phyloP scores from a whole-genome alignment of 2,888 invertebrate species.

The Melipona beecheii region DNA sequence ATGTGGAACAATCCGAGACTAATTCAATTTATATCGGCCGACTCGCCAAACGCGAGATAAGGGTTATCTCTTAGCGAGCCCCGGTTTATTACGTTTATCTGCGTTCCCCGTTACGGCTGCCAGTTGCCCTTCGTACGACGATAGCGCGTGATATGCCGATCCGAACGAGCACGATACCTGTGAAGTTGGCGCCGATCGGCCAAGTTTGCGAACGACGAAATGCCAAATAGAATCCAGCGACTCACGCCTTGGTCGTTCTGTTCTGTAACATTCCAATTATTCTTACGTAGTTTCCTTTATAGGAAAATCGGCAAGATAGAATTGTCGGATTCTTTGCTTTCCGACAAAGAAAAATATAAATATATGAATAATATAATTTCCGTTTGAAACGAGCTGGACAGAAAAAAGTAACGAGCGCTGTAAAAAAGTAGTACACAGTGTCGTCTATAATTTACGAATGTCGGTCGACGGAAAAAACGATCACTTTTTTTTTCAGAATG shows the following conservation, averaged over 20 bases:
- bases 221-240: too few species aligned
- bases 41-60: slow-evolving; percentile 33
- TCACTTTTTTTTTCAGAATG: not conserved
- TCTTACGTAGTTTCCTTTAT: too few species aligned
- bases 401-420: not conserved
- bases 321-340: not conserved
- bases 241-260: too few species aligned
- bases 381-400: not conserved
- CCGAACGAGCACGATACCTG: not conserved
- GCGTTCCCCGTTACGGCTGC: not conserved
- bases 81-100: slow-evolving; percentile 23
- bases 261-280: too few species aligned
- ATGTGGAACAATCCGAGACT: slow-evolving; percentile 42
- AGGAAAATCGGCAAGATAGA: too few species aligned
- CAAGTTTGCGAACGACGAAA: too few species aligned
- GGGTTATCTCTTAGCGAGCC: slow-evolving; percentile 14
- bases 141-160: not conserved
- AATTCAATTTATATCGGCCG: slow-evolving; percentile 54
- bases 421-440: not conserved
- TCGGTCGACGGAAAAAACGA: not conserved
- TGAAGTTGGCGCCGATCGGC: too few species aligned
- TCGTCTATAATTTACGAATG: not conserved
- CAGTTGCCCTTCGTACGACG: not conserved
- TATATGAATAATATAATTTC: too few species aligned
- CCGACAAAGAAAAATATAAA: not conserved